phyloP scores from a whole-genome alignment of 2,113 vertebrate genomes.

The Oryzias woworae region DNA sequence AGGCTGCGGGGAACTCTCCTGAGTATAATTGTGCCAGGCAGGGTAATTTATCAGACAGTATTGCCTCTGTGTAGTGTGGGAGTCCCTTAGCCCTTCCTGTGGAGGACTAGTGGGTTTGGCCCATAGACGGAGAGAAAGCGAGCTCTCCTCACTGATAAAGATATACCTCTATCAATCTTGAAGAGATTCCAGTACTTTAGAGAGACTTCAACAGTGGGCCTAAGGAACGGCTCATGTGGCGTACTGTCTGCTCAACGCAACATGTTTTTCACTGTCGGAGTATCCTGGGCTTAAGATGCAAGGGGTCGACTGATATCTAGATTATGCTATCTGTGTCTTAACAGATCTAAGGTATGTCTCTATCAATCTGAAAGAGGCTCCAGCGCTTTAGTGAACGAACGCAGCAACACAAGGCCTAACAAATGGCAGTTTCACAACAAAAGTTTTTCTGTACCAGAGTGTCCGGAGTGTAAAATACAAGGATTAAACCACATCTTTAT shows the following conservation, averaged over 20 bases:
- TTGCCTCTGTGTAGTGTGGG: conserved; percentile 67
- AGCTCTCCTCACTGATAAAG: conserved; percentile 62
- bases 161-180: conserved; percentile 66
- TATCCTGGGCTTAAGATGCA: conserved; percentile 30
- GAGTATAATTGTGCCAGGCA: conserved; percentile 66
- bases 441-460: too few species aligned
- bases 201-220: conserved; percentile 48
- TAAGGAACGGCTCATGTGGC: conserved; percentile 60
- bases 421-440: too few species aligned
- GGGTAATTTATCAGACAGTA: conserved; percentile 76
- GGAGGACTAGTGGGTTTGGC: conserved; percentile 62
- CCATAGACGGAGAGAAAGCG: conserved; percentile 43
- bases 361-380: too few species aligned
- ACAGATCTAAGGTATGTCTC: too few species aligned
- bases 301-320: conserved; percentile 22
- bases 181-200: conserved; percentile 54
- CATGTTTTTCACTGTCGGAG: conserved; percentile 60
- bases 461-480: conserved; percentile 27
- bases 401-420: too few species aligned
- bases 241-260: conserved; percentile 42
- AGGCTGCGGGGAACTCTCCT: conserved; percentile 53
- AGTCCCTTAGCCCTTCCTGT: conserved; percentile 60
- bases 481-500: conserved; percentile 16
- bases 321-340: background rate
- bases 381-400: too few species aligned